These are phyloP conservation scores for Neodontobutis hainanensis DNA, from an alignment of 2,113 vertebrate species.

Conservation along the genomic window DNA sequence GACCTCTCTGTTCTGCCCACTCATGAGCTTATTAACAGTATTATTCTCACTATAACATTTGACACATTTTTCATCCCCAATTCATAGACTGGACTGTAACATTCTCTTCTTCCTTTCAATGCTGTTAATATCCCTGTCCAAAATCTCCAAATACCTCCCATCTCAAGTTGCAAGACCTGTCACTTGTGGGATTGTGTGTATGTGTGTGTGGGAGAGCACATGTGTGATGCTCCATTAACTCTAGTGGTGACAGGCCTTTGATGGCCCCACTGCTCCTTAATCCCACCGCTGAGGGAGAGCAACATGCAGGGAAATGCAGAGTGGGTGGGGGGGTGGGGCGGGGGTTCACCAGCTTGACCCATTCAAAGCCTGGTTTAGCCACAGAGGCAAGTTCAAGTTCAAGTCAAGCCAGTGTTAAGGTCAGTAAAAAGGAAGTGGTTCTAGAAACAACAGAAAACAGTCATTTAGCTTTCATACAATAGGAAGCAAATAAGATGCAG, in stretches of 20 bases:
- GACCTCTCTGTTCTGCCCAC: conserved; percentile 39
- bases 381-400: conserved; percentile 43
- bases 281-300: conserved; percentile 50
- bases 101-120: conserved; percentile 48
- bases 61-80: conserved; percentile 45
- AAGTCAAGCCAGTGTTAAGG: conserved; percentile 4
- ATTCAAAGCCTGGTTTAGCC: conserved; percentile 18
- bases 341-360: conserved; percentile 17
- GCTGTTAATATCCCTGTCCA: conserved; percentile 63
- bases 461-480: too few species aligned
- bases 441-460: too few species aligned
- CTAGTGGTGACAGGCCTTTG: conserved; percentile 74
- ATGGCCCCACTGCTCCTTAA: conserved; percentile 66
- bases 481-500: too few species aligned
- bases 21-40: conserved; percentile 38
- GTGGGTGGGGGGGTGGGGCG: conserved; percentile 6
- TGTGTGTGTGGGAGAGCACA: conserved; percentile 35
- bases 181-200: conserved; percentile 43
- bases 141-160: conserved; percentile 65
- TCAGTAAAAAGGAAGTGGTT: neutral
- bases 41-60: conserved; percentile 52
- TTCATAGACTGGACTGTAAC: conserved; percentile 47
- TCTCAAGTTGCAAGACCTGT: conserved; percentile 69
- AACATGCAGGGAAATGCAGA: neutral
- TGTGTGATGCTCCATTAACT: conserved; percentile 74